Evolutionary conservation across 2,797 vertebrate genomes (phyloP).

Genomic region (Anableps anableps): DNA sequence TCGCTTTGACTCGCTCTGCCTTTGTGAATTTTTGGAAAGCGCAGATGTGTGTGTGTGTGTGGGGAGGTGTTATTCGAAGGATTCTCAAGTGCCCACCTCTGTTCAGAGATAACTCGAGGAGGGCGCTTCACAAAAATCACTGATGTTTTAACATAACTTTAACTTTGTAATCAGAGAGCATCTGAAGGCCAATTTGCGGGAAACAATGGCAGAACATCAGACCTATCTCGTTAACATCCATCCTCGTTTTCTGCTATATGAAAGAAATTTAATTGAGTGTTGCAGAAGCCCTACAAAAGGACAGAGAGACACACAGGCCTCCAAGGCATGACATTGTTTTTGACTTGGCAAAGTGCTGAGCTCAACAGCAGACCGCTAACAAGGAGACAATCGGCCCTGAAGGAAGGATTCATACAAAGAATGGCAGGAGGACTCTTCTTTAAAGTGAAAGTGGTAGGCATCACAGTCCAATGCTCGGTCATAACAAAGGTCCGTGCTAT

Average conservation of each 20-base stretch:
- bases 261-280: slow-evolving; percentile 70
- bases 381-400: slow-evolving; percentile 73
- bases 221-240: slow-evolving; percentile 32
- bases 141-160: not conserved
- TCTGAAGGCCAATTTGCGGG: slow-evolving; percentile 3
- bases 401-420: slow-evolving; percentile 67
- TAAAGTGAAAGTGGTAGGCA: slow-evolving; percentile 56
- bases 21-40: slow-evolving; percentile 10
- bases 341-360: slow-evolving; percentile 82
- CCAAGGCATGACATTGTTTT: slow-evolving; percentile 80
- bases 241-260: slow-evolving; percentile 52
- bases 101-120: not conserved
- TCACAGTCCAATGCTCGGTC: slow-evolving; percentile 44
- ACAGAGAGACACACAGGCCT: slow-evolving; percentile 69
- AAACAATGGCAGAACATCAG: not conserved
- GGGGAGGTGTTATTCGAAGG: not conserved
- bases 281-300: slow-evolving; percentile 63
- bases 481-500: slow-evolving; percentile 53
- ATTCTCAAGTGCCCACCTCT: not conserved
- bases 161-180: slow-evolving; percentile 1
- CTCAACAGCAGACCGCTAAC: slow-evolving; percentile 78
- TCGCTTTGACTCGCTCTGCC: not conserved
- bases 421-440: slow-evolving; percentile 64
- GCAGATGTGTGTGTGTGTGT: not conserved
- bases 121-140: not conserved